Percentiles rank a stretch among this genome's conserved stretches.
Evolutionary conservation across 1,140 invertebrate genomes (phyloP).

Genomic region (Neodiprion pinetum): DNA sequence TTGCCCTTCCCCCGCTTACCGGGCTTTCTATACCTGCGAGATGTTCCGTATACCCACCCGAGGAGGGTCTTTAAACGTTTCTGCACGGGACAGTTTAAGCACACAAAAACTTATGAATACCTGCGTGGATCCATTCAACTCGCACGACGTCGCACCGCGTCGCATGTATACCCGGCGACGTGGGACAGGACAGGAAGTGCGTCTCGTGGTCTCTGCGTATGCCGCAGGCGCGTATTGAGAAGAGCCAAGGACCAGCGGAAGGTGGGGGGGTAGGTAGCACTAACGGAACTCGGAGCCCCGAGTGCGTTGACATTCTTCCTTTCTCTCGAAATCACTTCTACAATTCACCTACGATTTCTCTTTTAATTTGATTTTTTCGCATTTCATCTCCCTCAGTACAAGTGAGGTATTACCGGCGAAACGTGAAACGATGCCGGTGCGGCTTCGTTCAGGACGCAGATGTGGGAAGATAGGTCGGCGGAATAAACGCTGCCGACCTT

Average conservation of each 20-base stretch:
- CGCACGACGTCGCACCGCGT: background rate
- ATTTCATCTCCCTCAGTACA: background rate
- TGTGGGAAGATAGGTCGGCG: constrained; percentile 4
- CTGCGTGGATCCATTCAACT: constrained; percentile 39
- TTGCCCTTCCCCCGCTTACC: background rate
- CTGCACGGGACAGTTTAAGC: constrained; percentile 43
- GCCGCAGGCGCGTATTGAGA: constrained; percentile 3
- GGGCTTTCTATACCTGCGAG: background rate
- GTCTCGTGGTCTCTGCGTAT: background rate
- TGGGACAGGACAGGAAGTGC: constrained; percentile 11
- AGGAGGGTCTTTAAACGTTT: constrained; percentile 16
- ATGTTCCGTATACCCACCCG: no score
- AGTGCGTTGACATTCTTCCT: background rate
- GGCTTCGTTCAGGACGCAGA: background rate
- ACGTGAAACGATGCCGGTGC: background rate
- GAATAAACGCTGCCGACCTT: background rate
- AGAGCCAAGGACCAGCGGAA: background rate
- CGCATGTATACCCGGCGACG: background rate
- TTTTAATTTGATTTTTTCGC: background rate
- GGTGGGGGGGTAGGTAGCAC: constrained; percentile 22
- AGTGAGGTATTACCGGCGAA: background rate
- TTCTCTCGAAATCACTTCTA: background rate
- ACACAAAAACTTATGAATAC: constrained; percentile 49
- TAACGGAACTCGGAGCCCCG: constrained; percentile 22
- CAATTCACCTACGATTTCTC: background rate